These are phyloP conservation scores for Lasioglossum calceatum DNA, from an alignment of 2,888 invertebrate species.

Conservation along the genomic window DNA sequence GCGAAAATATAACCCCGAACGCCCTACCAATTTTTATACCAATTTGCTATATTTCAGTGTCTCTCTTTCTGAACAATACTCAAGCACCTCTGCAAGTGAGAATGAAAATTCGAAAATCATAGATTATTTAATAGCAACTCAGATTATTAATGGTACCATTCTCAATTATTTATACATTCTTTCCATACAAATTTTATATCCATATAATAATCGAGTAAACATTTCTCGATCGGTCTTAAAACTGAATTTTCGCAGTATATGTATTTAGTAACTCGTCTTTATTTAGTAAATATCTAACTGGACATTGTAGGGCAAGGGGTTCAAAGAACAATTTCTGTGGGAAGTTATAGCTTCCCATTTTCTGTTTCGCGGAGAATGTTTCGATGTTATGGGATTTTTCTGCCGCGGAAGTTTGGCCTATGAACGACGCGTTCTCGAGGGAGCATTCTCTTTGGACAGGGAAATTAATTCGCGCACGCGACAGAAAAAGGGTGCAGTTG, in stretches of 20 bases:
- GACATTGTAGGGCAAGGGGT: not conserved
- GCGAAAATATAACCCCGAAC: not conserved
- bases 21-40: not conserved
- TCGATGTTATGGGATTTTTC: not conserved
- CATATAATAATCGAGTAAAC: too few relatives aligned
- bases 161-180: not conserved
- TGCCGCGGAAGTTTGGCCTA: not conserved
- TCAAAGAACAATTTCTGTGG: too few relatives aligned
- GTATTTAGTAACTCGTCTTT: not conserved
- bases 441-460: not conserved
- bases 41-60: not conserved
- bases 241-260: not conserved
- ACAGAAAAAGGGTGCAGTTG: conserved; percentile 2
- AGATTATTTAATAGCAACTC: not conserved
- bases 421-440: not conserved
- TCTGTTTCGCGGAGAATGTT: not conserved
- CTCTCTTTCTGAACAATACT: not conserved
- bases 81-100: not conserved
- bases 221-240: not conserved
- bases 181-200: not conserved
- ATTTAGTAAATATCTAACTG: not conserved
- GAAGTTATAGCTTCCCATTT: not conserved
- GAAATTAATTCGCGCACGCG: conserved; percentile 23
- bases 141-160: not conserved
- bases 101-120: not conserved